Evolutionary conservation across 1,140 invertebrate species (phyloP).

Genomic region (Apis florea): DNA sequence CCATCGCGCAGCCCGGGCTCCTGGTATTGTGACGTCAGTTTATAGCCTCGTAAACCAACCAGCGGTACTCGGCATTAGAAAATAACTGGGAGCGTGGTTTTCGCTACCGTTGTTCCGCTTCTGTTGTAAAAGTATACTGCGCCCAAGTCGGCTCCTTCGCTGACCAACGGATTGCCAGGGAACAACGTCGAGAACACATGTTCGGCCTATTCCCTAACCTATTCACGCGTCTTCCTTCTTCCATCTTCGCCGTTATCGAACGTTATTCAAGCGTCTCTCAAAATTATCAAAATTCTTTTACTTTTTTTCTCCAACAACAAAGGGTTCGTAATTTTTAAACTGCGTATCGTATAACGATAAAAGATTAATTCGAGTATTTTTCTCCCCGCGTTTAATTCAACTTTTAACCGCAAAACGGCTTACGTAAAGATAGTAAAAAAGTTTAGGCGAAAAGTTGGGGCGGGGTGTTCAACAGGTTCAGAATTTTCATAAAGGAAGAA

Average conservation of each 20-base stretch:
- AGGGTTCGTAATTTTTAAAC: too few relatives aligned
- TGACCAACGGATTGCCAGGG: constrained; percentile 1
- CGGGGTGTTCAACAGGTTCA: constrained; percentile 56
- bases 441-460: constrained; percentile 10
- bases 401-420: not conserved
- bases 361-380: too few relatives aligned
- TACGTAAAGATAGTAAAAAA: not conserved
- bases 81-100: constrained; percentile 64
- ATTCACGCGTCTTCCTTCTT: constrained; percentile 20
- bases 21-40: constrained; percentile 76
- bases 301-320: too few relatives aligned
- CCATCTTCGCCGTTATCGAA: too few relatives aligned
- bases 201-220: not conserved
- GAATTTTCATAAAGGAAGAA: constrained; percentile 58
- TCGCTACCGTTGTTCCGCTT: constrained; percentile 43
- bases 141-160: not conserved
- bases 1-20: constrained; percentile 46
- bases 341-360: too few relatives aligned
- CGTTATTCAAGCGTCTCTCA: too few relatives aligned
- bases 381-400: too few relatives aligned
- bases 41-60: constrained; percentile 79
- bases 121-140: constrained; percentile 47
- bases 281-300: too few relatives aligned
- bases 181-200: constrained; percentile 6
- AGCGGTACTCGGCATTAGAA: constrained; percentile 73